Evolutionary conservation across 2,797 vertebrate species (phyloP), one percentile per base, ranked within the genome.

Genomic region (Acestrorhynchus altus): DNA sequence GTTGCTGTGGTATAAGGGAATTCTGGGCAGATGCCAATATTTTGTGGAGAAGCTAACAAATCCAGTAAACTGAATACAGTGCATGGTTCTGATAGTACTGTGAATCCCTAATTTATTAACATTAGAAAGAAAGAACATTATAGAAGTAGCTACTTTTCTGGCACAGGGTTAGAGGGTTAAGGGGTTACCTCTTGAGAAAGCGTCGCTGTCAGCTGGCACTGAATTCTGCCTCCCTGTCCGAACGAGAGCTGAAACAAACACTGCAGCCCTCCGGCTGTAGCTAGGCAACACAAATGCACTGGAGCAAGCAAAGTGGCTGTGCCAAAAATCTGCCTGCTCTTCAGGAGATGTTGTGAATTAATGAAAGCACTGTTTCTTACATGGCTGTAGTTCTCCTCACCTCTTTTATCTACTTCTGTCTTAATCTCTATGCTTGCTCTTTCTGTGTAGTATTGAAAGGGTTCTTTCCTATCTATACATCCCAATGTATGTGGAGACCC

Each of bases 241-340:
- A 35, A 6, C 31, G 11, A 73, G 70, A 52, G 70, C 52, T 67
- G 51, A 77, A 63, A 61, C 42, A 31, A 69, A 74, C 20, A 61
- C 35, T 39, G 54, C 65, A 63, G 64, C 69, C 64, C 64, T 20
- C 26, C 51, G 64, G 54, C 64, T 61, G 79, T 81, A 77, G 39
- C 80, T 74, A 81, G 75, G 80, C 80, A 81, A 81, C 80, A 20
- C 15, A n/a, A 61, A 60, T 59, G 63, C 69, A 56, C 64, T 73
- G 24, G 70, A 77, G 63, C 69, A 56, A 60, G 69, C 31, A 54
- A 68, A 76, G 63, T 77, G 69, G 24, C 74, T 20, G 70, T 73
- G 77, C 70, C 77, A 79, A 79, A 75, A 78, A 72, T 72, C 47
- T 44, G 59, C 59, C 57, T 51, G 68, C 49, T 40, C 42, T 72